Percentiles rank a stretch among this genome's conserved stretches.
phyloP scores from a whole-genome alignment of 2,113 vertebrate species.

The Corythoichthys haematopterus region DNA sequence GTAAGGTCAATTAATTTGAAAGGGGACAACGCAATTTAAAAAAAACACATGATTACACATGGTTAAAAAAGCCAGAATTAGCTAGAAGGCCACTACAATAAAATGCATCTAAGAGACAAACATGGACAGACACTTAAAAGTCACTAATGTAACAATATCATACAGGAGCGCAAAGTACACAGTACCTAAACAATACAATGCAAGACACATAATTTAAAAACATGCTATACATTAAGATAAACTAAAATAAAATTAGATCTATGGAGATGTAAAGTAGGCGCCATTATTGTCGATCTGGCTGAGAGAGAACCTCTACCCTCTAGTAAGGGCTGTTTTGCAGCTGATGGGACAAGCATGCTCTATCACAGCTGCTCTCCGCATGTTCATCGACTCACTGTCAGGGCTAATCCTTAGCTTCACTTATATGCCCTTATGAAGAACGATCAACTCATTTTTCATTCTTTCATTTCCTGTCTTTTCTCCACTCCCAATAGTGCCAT shows the following conservation, averaged over 20 bases:
- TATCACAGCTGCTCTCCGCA: constrained; percentile 12
- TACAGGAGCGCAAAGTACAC: no score
- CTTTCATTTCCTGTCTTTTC: constrained; percentile 29
- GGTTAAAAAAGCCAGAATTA: background rate
- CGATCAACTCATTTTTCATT: constrained; percentile 15
- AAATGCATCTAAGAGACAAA: background rate
- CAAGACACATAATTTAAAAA: no score
- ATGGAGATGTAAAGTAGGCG: background rate
- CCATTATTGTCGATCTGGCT: constrained; percentile 30
- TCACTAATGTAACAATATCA: no score
- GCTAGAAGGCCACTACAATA: background rate
- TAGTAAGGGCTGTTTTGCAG: constrained; percentile 25
- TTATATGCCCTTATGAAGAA: constrained; percentile 15
- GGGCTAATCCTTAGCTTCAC: constrained; percentile 13
- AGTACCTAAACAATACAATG: no score
- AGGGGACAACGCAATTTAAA: no score
- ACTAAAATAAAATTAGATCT: no score
- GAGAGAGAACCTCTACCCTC: constrained; percentile 17
- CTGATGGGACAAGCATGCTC: constrained; percentile 22
- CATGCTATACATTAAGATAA: no score
- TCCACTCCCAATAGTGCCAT: constrained; percentile 4
- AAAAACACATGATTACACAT: background rate
- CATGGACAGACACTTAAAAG: no score
- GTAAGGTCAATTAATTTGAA: no score
- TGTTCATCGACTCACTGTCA: constrained; percentile 20